Evolutionary conservation across 2,113 vertebrate genomes (phyloP).

Genomic region (Laticauda laticaudata): DNA sequence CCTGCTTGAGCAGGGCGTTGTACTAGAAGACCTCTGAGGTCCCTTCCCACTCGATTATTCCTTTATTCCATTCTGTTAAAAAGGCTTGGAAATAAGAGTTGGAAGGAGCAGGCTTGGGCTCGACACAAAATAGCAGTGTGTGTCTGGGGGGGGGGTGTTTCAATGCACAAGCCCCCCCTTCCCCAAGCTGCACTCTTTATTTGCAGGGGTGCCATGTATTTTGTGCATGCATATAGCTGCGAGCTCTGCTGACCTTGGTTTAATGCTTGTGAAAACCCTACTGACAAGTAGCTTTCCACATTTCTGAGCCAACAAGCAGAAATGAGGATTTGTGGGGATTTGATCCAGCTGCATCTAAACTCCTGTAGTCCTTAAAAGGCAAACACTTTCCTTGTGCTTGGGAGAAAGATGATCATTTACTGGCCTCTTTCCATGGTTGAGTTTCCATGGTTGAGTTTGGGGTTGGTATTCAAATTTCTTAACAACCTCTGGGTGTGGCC

Average conservation of each 20-base stretch:
- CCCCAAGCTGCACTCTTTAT: not conserved
- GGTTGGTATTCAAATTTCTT: too few relatives aligned
- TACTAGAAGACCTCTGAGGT: too few relatives aligned
- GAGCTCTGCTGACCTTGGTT: not conserved
- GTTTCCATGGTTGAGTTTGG: too few relatives aligned
- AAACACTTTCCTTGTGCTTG: not conserved
- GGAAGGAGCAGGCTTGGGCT: not conserved
- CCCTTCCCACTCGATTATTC: too few relatives aligned
- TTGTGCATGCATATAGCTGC: fast-evolving
- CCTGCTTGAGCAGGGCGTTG: too few relatives aligned
- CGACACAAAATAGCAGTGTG: not conserved
- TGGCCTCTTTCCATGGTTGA: too few relatives aligned
- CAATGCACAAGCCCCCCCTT: not conserved
- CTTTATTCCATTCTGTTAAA: too few relatives aligned
- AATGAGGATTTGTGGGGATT: not conserved
- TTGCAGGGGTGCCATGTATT: not conserved
- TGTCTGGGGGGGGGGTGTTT: too few relatives aligned
- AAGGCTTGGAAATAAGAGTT: not conserved
- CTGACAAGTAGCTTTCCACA: not conserved
- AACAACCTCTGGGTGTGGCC: too few relatives aligned
- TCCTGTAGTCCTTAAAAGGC: not conserved
- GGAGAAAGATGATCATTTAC: not conserved
- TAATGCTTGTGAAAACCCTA: not conserved
- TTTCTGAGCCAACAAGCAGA: not conserved
- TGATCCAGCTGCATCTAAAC: not conserved